Base-by-base conservation (phyloP, 2,888 invertebrate species). In the Hymenopus coronatus region DNA sequence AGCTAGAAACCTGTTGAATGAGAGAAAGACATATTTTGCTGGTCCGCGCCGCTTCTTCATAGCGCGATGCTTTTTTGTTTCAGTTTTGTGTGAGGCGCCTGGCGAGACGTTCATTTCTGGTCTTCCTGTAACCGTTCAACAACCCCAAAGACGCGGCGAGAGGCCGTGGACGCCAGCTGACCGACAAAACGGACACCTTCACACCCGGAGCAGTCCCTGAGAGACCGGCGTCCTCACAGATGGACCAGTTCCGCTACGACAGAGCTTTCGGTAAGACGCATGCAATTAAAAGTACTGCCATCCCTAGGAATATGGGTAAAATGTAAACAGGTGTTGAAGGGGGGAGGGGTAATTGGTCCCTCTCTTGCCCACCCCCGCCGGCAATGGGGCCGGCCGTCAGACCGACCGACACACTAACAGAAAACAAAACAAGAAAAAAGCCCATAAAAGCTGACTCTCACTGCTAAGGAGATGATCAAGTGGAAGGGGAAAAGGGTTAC, bases 81-180 rank as follows among this genome's bases (percentile, higher is more conserved):
- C 54, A 70, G 87, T 87, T 87, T 87, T 70, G 12, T 87, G 33
- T 82, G 82, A 28, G 82, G 54, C 54, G 54, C 54, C 54, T 70
- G 54, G 87, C 40, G 87, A 27, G 87, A 87, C 87, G 82, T 25
- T 81, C 25, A 81, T 82, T 81, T 87, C 82, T 46, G 87, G 82
- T 28, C 82, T n/a, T 33, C 40, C 30, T 87, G 33, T 87, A 87
- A 70, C 54, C 87, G 87, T 87, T 86, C 87, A 87, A 87, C 87
- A 87, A 87, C 87, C 87, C 87, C 87, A 54, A 54, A 87, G 87
- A 92, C 91, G 91, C 92, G 92, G 88, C 92, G 91, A 89, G 91
- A 46, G 27, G 83, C 91, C 92, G 91, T 91, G 92, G 92, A 92
- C 91, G 40, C 46, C 88, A 88, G 85, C 54, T 88, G 88, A 88